Percentiles rank a stretch among this genome's conserved stretches.
Evolutionary conservation across 2,113 vertebrate species (phyloP).

Genomic region (Coracopsis vasa): DNA sequence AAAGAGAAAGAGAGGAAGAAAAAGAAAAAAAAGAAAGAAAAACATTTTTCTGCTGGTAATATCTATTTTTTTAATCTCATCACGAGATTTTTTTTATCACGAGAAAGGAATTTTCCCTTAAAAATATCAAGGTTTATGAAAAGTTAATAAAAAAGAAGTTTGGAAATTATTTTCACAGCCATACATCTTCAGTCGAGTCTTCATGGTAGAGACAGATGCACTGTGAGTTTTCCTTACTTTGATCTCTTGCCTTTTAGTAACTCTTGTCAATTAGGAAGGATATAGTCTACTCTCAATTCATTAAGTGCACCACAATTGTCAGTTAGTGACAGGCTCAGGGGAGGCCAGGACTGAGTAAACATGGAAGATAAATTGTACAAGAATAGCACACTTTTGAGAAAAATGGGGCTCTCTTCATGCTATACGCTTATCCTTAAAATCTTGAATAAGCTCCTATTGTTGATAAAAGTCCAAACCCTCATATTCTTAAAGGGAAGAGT

Average conservation of each 20-base stretch:
- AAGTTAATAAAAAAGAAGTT: neutral
- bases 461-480: constrained; percentile 51
- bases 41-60: neutral
- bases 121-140: neutral
- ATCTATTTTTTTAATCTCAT: no score
- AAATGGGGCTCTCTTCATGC: neutral
- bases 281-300: constrained; percentile 49
- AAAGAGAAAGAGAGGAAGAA: fast-evolving
- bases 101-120: neutral
- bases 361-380: neutral
- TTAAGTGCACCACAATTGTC: constrained; percentile 44
- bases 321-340: constrained; percentile 30
- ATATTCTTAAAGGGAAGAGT: constrained; percentile 40
- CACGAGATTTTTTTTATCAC: no score
- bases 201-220: neutral
- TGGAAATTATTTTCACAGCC: constrained; percentile 12
- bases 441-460: neutral
- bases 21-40: fast-evolving
- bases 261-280: constrained; percentile 50
- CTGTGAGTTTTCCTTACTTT: constrained; percentile 22
- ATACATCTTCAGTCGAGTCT: constrained; percentile 1
- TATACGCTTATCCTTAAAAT: neutral
- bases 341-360: constrained; percentile 1
- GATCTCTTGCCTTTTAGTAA: constrained; percentile 41
- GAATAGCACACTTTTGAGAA: neutral